Base-by-base conservation (phyloP, 2,113 vertebrate genomes). In the Jacana jacana region DNA sequence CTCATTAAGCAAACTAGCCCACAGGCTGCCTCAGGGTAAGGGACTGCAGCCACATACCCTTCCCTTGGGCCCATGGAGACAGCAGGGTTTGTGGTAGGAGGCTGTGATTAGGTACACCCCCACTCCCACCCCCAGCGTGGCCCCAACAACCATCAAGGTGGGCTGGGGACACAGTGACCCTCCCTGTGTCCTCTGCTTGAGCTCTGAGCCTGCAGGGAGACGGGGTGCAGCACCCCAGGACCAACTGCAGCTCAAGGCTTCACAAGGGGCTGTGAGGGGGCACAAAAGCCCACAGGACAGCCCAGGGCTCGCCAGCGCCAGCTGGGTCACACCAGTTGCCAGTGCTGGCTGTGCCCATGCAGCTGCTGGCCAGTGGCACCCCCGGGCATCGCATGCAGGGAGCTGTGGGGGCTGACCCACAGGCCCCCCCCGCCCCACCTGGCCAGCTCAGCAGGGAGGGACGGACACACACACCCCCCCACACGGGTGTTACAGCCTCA, bases 171-270 rank as follows among this genome's bases (percentile, higher is more conserved):
- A 63, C 17, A 30, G 54, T 19, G 44, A 35, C 48, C 23, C 17
- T 7, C 33, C 52, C 51, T 2, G 3, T 13, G 25, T 37, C 3
- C 40, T n/a, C 44, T 55, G 17, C 39, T 25, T 24, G 25, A 55
- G 44, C 35, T 28, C 52, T 7, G 35, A 72, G 27, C 80, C 42
- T n/a, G 30, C 37, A 61, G 8, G 24, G 20, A 76, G 52, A 24
- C 0, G 1, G 4, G 5, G 7, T 22, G 19, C 33, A 75, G 57
- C 30, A 28, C 16, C 25, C 6, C 2, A 13, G 33, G 12, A 49
- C 31, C 0, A 1, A 15, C 42, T 3, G n/a, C 35, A 49, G 52
- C 46, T 6, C 0, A 0, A 49, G 40, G 39, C 23, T 49, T 42
- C 22, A 5, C 17, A 22, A 42, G 44, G 46, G 46, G 18, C 46